These are phyloP conservation scores for Rachycentron canadum DNA, from an alignment of 2,797 vertebrate species.

Conservation along the genomic window DNA sequence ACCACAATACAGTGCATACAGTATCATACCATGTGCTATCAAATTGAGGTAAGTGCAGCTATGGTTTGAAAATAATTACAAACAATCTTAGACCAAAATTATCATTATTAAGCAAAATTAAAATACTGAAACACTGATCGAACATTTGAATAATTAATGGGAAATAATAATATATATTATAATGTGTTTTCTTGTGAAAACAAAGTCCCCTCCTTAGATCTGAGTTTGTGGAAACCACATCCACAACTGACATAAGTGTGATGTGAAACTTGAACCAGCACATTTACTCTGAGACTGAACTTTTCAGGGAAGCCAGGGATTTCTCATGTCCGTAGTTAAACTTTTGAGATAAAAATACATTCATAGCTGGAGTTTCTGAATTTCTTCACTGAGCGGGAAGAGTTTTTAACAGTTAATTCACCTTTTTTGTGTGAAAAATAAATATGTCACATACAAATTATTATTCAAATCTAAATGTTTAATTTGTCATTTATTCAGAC, in stretches of 20 bases:
- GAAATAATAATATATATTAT: not conserved
- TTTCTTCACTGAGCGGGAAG: not conserved
- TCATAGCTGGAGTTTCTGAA: not conserved
- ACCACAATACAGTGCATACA: not conserved
- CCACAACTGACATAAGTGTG: not conserved
- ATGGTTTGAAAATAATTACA: not conserved
- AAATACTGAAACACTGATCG: conserved; percentile 1
- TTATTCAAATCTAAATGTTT: conserved; percentile 1
- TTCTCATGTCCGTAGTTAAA: not conserved
- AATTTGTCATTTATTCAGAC: not conserved
- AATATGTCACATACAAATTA: not conserved
- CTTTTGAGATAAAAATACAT: not conserved
- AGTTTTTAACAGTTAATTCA: not conserved
- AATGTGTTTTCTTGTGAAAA: not conserved
- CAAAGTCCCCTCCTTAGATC: accelerated
- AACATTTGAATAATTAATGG: not conserved
- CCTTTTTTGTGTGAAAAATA: not conserved
- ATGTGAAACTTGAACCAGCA: conserved; percentile 6
- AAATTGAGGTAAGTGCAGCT: not conserved
- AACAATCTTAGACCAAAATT: not conserved
- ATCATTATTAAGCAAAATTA: not conserved
- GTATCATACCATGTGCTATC: not conserved
- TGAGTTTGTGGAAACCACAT: not conserved
- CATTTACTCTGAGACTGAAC: not conserved
- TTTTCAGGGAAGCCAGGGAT: not conserved